Conservation (phyloP, 2,113 vertebrate genomes). For the Carassius auratus region DNA sequence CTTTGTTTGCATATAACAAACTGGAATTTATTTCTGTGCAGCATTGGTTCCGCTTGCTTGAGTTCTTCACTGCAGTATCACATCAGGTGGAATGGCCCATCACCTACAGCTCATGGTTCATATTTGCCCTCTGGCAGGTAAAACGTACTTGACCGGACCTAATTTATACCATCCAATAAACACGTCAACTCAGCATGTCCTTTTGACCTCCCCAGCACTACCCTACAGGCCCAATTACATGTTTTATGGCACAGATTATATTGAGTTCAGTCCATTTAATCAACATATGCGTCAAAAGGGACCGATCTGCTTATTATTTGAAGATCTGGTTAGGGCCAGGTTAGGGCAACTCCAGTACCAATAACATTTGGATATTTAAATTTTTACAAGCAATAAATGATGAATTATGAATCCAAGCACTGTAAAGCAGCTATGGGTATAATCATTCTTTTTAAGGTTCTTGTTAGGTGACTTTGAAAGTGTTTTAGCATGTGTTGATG, state of each 20-base stretch:
- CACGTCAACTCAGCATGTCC: constrained; percentile 35
- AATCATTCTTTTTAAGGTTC: constrained; percentile 27
- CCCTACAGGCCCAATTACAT: constrained; percentile 46
- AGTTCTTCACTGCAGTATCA: neutral
- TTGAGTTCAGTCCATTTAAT: constrained; percentile 59
- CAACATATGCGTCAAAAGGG: constrained; percentile 43
- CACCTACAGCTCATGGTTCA: constrained; percentile 18
- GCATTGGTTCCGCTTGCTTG: neutral
- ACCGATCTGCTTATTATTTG: constrained; percentile 52
- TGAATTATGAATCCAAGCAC: constrained; percentile 33
- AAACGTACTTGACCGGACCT: neutral
- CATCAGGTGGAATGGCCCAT: neutral
- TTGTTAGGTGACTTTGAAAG: constrained; percentile 31
- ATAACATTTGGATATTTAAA: constrained; percentile 46
- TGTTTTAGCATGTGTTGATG: constrained; percentile 24
- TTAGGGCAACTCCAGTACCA: constrained; percentile 45
- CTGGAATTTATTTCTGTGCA: neutral
- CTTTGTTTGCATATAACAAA: neutral
- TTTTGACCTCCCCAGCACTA: constrained; percentile 38
- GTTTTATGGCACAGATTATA: constrained; percentile 58
- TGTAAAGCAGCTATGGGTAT: constrained; percentile 23
- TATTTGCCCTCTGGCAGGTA: constrained; percentile 36
- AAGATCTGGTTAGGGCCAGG: constrained; percentile 40
- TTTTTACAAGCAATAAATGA: constrained; percentile 41
- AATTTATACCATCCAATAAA: constrained; percentile 56